Conservation (phyloP, 2,888 invertebrate genomes). For the Elysia crispata region DNA sequence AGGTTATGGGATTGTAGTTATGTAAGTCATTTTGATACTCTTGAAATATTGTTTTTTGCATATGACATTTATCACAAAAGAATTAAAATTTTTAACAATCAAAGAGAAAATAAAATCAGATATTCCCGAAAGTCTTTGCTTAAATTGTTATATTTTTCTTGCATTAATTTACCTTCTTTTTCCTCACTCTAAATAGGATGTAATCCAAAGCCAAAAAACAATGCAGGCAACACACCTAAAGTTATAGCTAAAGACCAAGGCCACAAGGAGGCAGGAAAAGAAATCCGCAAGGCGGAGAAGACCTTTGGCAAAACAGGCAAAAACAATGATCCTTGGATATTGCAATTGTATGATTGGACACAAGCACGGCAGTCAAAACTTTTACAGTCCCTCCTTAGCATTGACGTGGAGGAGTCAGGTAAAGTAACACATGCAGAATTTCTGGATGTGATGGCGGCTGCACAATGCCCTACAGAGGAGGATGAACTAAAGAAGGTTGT, state of each 20-base stretch:
- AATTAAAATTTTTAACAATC: too few species aligned
- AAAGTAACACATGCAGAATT: slow-evolving; percentile 70
- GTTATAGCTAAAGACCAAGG: slow-evolving; percentile 75
- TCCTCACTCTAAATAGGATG: slow-evolving; percentile 68
- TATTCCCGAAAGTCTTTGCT: too few species aligned
- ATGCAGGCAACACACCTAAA: slow-evolving; percentile 73
- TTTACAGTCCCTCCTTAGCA: slow-evolving; percentile 65
- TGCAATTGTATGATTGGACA: slow-evolving; percentile 75
- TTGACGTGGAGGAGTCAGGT: slow-evolving; percentile 72
- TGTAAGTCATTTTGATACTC: too few species aligned
- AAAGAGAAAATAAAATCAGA: too few species aligned
- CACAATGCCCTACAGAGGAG: slow-evolving; percentile 72
- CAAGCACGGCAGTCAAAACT: slow-evolving; percentile 65
- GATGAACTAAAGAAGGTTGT: slow-evolving; percentile 70
- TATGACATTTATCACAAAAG: too few species aligned
- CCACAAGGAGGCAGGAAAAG: slow-evolving; percentile 76
- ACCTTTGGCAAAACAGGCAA: slow-evolving; percentile 74
- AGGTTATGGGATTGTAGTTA: too few species aligned
- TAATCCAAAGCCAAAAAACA: slow-evolving; percentile 78
- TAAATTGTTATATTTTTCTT: too few species aligned
- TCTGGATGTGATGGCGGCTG: slow-evolving; percentile 65
- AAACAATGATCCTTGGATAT: slow-evolving; percentile 75
- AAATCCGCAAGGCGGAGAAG: slow-evolving; percentile 77
- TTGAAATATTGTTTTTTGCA: too few species aligned
- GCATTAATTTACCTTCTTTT: neutral